Evolutionary conservation across 2,113 vertebrate species (phyloP).

Genomic region (Cyprinus carpio): DNA sequence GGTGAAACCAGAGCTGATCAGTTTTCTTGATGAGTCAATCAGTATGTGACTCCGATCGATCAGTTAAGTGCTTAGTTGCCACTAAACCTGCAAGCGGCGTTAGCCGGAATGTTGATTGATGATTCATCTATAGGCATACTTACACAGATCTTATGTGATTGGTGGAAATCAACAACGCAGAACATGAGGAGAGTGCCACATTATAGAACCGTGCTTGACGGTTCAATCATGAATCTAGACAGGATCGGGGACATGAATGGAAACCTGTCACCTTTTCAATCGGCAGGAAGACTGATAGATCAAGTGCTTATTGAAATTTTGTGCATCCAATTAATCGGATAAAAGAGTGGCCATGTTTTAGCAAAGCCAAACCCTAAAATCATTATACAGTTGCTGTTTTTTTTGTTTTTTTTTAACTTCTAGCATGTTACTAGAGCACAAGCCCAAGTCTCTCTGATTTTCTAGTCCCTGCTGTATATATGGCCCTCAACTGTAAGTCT

Average conservation of each 20-base stretch:
- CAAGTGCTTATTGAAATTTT: conserved; percentile 1
- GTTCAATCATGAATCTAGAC: conserved; percentile 1
- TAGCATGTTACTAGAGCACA: neutral
- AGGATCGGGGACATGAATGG: neutral
- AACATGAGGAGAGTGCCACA: neutral
- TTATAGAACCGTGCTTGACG: neutral
- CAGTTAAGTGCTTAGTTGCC: conserved; percentile 42
- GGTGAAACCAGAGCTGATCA: neutral
- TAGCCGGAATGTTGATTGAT: conserved; percentile 6
- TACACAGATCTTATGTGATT: neutral
- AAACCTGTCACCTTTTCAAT: conserved; percentile 9
- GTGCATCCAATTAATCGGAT: neutral
- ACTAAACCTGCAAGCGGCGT: conserved; percentile 33
- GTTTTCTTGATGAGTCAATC: conserved; percentile 30
- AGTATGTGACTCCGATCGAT: neutral
- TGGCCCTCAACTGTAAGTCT: neutral
- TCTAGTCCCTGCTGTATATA: neutral
- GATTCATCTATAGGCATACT: neutral
- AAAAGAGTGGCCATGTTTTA: neutral
- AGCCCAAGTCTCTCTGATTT: neutral
- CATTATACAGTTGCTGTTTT: neutral
- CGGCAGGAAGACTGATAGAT: neutral
- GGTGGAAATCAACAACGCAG: neutral
- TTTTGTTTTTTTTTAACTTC: no score
- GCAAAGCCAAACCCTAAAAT: neutral